Evolutionary conservation across 1,140 invertebrate genomes (phyloP).

Genomic region (Zaprionus ornatus): DNA sequence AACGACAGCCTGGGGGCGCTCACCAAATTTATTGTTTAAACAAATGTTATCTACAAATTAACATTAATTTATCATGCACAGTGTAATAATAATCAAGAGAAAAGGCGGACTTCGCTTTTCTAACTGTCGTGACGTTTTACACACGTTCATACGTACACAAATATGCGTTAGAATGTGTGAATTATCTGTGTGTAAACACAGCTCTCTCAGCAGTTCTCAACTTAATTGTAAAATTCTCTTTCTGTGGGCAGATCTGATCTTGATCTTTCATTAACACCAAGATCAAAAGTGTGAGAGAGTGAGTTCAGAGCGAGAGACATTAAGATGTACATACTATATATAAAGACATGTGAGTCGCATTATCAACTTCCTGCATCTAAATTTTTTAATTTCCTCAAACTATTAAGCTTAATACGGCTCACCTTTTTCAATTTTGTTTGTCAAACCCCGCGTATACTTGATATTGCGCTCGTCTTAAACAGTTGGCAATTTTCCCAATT

Average conservation of each 20-base stretch:
- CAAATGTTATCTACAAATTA: conserved; percentile 78
- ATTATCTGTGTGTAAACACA: conserved; percentile 20
- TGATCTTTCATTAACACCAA: conserved; percentile 53
- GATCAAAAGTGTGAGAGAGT: conserved; percentile 20
- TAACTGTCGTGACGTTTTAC: conserved; percentile 31
- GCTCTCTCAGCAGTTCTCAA: conserved; percentile 4
- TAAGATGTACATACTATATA: not conserved
- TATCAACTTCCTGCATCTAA: conserved; percentile 30
- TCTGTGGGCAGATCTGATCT: conserved; percentile 29
- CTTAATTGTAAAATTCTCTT: conserved; percentile 6
- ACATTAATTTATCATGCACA: conserved; percentile 74
- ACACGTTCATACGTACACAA: not conserved
- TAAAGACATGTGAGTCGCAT: conserved; percentile 14
- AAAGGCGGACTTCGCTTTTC: conserved; percentile 30
- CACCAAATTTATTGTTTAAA: conserved; percentile 70
- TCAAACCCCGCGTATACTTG: conserved; percentile 12
- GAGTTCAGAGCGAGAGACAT: not conserved
- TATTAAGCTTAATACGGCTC: not conserved
- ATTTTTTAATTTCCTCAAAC: conserved; percentile 27
- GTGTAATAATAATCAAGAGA: conserved; percentile 55
- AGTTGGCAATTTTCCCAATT: conserved; percentile 21
- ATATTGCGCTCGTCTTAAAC: conserved; percentile 11
- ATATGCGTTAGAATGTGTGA: conserved; percentile 39
- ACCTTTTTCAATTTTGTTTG: not conserved
- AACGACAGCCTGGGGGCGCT: conserved; percentile 24